These are phyloP conservation scores for Parazoanthus darwini DNA, from an alignment of 92 coral and sea anemone genomes.

Conservation along the genomic window DNA sequence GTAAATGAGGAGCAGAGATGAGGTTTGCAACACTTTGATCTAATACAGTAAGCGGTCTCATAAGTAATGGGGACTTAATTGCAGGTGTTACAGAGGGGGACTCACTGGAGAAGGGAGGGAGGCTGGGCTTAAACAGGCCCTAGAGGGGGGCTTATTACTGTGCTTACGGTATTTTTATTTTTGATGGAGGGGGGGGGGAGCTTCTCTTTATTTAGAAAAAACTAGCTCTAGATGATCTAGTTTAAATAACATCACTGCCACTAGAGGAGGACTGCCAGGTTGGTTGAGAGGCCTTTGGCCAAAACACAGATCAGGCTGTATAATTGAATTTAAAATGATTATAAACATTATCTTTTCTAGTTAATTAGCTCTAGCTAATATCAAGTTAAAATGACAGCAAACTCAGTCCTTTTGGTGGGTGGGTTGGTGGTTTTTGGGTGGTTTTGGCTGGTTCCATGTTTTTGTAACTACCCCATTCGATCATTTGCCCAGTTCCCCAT, in stretches of 20 bases:
- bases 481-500: too few relatives aligned
- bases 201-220: constrained; percentile 27
- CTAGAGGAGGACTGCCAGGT: constrained; percentile 19
- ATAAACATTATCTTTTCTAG: constrained; percentile 5
- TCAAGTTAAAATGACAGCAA: background rate
- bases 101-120: background rate
- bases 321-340: background rate
- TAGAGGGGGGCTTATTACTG: background rate
- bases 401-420: constrained; percentile 10
- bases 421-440: background rate
- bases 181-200: constrained; percentile 10
- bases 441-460: background rate
- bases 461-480: too few relatives aligned
- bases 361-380: background rate
- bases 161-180: constrained; percentile 17
- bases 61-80: constrained; percentile 22
- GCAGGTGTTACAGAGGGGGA: background rate
- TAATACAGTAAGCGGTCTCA: background rate
- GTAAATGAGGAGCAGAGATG: background rate
- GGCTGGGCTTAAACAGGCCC: constrained; percentile 25
- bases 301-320: background rate
- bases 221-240: constrained; percentile 37
- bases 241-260: constrained; percentile 33
- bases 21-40: too few relatives aligned
- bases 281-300: background rate